phyloP scores from a whole-genome alignment of 2,113 vertebrate genomes.

The Sula dactylatra region DNA sequence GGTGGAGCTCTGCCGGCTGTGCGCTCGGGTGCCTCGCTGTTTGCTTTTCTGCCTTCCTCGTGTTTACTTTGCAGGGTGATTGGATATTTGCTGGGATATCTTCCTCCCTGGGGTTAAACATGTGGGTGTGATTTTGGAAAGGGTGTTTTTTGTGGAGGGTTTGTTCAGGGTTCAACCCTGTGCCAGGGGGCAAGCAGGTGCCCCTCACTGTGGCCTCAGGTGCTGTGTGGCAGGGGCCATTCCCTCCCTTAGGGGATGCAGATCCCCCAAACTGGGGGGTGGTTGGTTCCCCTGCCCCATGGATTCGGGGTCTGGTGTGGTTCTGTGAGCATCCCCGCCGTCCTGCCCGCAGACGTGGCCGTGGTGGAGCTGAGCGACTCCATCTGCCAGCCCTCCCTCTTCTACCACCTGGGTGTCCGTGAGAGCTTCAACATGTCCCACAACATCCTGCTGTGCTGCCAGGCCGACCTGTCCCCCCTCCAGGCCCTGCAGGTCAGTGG shows the following conservation, averaged over 20 bases:
- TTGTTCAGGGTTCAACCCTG: neutral
- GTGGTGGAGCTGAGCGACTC: conserved; percentile 88
- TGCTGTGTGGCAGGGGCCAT: neutral
- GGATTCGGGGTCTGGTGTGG: neutral
- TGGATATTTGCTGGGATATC: neutral
- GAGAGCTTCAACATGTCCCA: conserved; percentile 93
- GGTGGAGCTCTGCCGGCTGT: neutral
- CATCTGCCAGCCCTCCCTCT: conserved; percentile 87
- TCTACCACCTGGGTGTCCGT: conserved; percentile 88
- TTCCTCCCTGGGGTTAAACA: neutral
- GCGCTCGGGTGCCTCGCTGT: neutral
- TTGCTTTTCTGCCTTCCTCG: neutral
- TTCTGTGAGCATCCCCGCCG: accelerated
- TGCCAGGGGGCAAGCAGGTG: neutral
- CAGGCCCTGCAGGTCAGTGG: conserved; percentile 81
- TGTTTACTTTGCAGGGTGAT: neutral
- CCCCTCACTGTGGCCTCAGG: neutral
- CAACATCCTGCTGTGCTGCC: conserved; percentile 87
- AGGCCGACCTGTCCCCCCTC: conserved; percentile 77
- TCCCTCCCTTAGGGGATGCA: neutral
- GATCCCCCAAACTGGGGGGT: accelerated
- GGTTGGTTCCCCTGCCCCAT: neutral
- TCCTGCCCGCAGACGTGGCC: conserved; percentile 79
- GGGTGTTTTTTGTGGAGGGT: neutral
- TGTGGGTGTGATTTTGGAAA: accelerated